Evolutionary conservation across 2,113 vertebrate genomes (phyloP).

Genomic region (Bujurquina vittata): DNA sequence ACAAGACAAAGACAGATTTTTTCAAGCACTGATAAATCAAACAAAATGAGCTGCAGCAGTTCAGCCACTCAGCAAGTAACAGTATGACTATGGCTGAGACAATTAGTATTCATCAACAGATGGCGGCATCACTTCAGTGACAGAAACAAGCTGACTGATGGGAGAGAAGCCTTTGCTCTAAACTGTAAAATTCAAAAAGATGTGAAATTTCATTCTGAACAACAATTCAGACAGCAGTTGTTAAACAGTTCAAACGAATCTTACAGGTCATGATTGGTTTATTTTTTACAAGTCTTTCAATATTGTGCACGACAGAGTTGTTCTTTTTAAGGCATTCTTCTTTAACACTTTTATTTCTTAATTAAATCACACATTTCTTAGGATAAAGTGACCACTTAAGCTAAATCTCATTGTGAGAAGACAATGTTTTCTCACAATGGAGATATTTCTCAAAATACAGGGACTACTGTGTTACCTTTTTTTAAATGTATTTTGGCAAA

Average conservation of each 20-base stretch:
- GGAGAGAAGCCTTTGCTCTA: background rate
- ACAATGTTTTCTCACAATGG: background rate
- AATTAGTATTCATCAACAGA: slow-evolving; percentile 19
- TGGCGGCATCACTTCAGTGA: slow-evolving; percentile 20
- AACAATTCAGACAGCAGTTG: background rate
- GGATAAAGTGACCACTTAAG: background rate
- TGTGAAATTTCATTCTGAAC: background rate
- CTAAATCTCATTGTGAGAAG: background rate
- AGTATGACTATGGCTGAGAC: background rate
- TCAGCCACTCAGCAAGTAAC: background rate
- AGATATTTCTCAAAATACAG: background rate
- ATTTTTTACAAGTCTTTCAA: background rate
- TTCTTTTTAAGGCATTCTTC: background rate
- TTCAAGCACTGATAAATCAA: background rate
- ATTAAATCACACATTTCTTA: background rate
- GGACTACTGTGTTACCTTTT: background rate
- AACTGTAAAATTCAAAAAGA: background rate
- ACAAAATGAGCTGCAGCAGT: background rate
- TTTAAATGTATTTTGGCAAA: too few relatives aligned
- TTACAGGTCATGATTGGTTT: background rate
- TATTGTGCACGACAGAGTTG: background rate
- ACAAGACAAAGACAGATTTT: background rate
- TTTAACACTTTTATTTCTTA: background rate
- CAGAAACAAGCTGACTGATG: background rate
- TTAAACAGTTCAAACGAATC: background rate